Evolutionary conservation across 2,113 vertebrate genomes (phyloP).

Genomic region (Eretmochelys imbricata): DNA sequence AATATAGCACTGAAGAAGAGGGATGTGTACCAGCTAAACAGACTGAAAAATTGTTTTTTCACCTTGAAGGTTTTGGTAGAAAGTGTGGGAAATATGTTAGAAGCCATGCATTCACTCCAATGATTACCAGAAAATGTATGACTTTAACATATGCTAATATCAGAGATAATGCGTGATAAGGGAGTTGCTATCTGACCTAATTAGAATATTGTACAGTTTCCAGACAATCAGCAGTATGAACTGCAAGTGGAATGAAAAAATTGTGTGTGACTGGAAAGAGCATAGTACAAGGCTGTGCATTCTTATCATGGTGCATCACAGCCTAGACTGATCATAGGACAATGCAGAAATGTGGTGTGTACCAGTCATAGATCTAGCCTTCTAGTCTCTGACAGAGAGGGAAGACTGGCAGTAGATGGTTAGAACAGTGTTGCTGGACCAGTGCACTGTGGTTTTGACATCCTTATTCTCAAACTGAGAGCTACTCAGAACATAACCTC

Average conservation of each 20-base stretch:
- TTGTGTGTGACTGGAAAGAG: background rate
- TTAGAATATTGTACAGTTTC: slow-evolving; percentile 11
- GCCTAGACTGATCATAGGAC: background rate
- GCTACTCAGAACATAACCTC: background rate
- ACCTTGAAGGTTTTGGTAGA: background rate
- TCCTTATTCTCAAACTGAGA: background rate
- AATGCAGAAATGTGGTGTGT: background rate
- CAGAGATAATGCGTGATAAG: slow-evolving; percentile 49
- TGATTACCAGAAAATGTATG: background rate
- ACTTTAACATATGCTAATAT: slow-evolving; percentile 19
- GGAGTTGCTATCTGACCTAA: background rate
- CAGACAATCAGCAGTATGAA: rapidly evolving
- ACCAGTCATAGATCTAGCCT: background rate
- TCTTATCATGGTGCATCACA: background rate
- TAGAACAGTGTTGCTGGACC: background rate
- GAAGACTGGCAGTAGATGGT: background rate
- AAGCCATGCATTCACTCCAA: background rate
- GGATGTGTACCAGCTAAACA: background rate
- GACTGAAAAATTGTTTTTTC: background rate
- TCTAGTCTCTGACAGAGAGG: background rate
- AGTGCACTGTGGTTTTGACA: background rate
- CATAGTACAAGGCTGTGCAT: background rate
- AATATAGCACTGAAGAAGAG: background rate
- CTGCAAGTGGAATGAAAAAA: slow-evolving; percentile 19
- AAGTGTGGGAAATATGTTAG: background rate